These are phyloP conservation scores for Daktulosphaira vitifoliae DNA, from an alignment of 1,140 invertebrate genomes.

Conservation along the genomic window DNA sequence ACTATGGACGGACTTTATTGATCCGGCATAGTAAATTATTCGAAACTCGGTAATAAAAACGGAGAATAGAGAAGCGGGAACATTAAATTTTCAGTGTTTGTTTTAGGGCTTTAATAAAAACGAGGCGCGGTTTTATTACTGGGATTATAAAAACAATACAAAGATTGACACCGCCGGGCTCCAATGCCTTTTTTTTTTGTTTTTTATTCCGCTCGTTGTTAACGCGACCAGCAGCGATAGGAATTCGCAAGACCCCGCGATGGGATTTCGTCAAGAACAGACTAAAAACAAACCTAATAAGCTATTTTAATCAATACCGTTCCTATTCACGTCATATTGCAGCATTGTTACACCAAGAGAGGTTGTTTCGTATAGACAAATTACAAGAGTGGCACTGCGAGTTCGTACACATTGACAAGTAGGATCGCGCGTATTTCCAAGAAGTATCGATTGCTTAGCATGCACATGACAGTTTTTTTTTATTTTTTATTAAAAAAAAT, in stretches of 20 bases:
- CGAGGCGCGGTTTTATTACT: slow-evolving; percentile 25
- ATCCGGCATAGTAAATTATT: slow-evolving; percentile 32
- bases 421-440: no score
- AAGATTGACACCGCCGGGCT: slow-evolving; percentile 21
- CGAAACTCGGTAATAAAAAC: slow-evolving; percentile 19
- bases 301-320: no score
- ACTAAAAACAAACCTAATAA: no score
- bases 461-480: no score
- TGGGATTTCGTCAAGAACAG: no score
- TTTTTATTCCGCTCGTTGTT: background rate
- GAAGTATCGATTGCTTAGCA: no score
- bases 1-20: slow-evolving; percentile 4
- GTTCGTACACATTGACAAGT: no score
- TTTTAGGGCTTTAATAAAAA: slow-evolving; percentile 29
- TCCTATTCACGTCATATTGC: no score
- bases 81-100: slow-evolving; percentile 28
- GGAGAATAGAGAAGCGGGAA: slow-evolving; percentile 7
- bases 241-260: background rate
- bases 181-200: background rate
- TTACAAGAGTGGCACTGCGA: no score
- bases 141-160: slow-evolving; percentile 30
- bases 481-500: no score
- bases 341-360: no score
- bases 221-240: background rate
- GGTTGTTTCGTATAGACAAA: no score